A percentile compares a stretch with the other conserved stretches of the same genome.
Conservation (phyloP, 37 sponge, comb jelly and placozoan species). For the Amphimedon queenslandica region DNA sequence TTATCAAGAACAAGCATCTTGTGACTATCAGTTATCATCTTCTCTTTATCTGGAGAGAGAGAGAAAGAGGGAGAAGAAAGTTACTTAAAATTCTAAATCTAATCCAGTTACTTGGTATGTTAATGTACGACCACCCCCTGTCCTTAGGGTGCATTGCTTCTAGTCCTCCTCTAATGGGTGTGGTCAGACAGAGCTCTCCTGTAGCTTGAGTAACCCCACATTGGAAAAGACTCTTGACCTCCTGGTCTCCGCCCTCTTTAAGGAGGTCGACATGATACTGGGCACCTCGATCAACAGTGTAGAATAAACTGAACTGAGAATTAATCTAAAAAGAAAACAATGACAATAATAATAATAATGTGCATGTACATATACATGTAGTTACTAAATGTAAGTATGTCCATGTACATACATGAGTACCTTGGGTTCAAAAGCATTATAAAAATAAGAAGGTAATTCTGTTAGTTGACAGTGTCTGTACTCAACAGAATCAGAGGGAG, state of each 20-base stretch:
- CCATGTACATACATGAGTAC: too few relatives aligned
- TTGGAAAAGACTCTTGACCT: not conserved
- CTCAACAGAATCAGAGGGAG: not conserved
- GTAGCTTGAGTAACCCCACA: not conserved
- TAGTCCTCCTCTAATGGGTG: conserved; percentile 25
- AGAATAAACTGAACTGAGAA: not conserved
- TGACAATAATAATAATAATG: not conserved
- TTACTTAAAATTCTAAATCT: too few relatives aligned
- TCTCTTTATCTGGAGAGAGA: conserved; percentile 68
- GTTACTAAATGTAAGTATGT: not conserved
- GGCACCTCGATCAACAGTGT: conserved; percentile 48
- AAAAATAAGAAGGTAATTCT: too few relatives aligned
- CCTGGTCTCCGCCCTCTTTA: too few relatives aligned
- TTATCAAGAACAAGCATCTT: conserved; percentile 89
- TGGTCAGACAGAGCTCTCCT: not conserved
- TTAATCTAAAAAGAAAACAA: conserved; percentile 18
- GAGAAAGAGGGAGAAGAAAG: conserved; percentile 2
- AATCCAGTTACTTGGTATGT: conserved; percentile 69
- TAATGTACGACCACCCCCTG: conserved; percentile 87
- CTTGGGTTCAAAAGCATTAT: too few relatives aligned
- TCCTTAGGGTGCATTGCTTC: conserved; percentile 54
- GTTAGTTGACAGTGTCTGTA: too few relatives aligned
- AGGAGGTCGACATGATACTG: conserved; percentile 17
- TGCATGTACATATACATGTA: too few relatives aligned
- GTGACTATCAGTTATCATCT: conserved; percentile 81